phyloP scores from a whole-genome alignment of 2,888 invertebrate genomes.

The Campoplex nolae region DNA sequence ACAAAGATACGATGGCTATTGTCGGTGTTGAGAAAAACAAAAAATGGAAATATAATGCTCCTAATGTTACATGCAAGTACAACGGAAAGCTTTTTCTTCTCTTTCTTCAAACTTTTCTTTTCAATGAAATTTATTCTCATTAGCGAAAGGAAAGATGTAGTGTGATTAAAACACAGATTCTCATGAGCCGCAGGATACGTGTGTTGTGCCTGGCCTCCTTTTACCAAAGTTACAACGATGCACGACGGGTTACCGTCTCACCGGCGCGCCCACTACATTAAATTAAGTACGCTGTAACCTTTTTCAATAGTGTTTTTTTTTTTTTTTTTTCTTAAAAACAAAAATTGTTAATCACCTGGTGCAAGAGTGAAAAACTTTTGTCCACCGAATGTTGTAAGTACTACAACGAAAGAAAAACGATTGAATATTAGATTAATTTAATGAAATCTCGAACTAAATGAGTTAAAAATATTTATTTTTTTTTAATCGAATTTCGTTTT shows the following conservation, averaged over 20 bases:
- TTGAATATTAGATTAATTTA: neutral
- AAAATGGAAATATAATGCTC: slow-evolving; percentile 15
- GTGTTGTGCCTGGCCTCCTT: slow-evolving; percentile 47
- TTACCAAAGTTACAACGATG: slow-evolving; percentile 41
- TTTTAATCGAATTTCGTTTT: neutral
- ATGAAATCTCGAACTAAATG: neutral
- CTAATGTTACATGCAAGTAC: neutral
- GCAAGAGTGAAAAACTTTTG: slow-evolving; percentile 5
- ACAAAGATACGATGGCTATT: slow-evolving; percentile 9
- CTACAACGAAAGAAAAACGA: neutral
- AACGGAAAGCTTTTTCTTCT: neutral
- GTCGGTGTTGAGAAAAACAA: slow-evolving; percentile 11
- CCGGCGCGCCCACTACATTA: slow-evolving; percentile 51
- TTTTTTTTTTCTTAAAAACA: neutral
- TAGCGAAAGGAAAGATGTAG: neutral
- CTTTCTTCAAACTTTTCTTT: slow-evolving; percentile 8
- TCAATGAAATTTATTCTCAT: slow-evolving; percentile 26
- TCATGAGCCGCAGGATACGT: neutral
- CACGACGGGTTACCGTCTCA: slow-evolving; percentile 42
- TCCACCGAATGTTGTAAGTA: slow-evolving; percentile 2
- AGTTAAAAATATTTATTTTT: neutral
- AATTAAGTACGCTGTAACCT: slow-evolving; percentile 10
- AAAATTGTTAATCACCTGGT: slow-evolving; percentile 13
- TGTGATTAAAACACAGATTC: slow-evolving; percentile 33
- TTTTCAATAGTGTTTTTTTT: neutral